These are phyloP conservation scores for Cephonodes hylas DNA, from an alignment of 2,888 invertebrate genomes.

Conservation along the genomic window DNA sequence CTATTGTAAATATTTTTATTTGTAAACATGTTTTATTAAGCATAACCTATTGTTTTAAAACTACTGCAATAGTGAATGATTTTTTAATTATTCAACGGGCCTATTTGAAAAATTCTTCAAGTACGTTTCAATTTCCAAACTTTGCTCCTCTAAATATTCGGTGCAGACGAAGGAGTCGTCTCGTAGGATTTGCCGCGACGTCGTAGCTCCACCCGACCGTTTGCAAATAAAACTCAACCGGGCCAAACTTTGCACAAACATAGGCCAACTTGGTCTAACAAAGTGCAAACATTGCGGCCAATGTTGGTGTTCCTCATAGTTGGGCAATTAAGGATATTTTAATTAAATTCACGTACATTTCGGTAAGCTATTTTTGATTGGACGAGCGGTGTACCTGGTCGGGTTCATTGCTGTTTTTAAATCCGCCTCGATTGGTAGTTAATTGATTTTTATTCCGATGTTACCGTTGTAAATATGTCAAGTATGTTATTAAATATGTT, in stretches of 20 bases:
- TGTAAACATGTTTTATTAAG: too few species aligned
- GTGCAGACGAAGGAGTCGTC: neutral
- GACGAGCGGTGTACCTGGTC: constrained; percentile 53
- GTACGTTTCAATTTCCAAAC: neutral
- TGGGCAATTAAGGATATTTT: constrained; percentile 63
- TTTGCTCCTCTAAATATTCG: neutral
- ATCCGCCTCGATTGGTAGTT: constrained; percentile 28
- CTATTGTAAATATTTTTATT: neutral
- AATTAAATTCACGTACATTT: constrained; percentile 73
- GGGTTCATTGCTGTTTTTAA: constrained; percentile 39
- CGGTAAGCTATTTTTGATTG: constrained; percentile 68
- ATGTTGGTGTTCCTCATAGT: constrained; percentile 28
- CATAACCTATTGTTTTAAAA: too few species aligned
- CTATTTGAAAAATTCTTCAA: neutral
- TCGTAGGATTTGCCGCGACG: neutral
- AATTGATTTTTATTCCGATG: constrained; percentile 37
- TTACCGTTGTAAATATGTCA: too few species aligned
- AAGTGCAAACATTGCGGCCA: constrained; percentile 26
- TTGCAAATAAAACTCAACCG: constrained; percentile 20
- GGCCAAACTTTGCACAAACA: constrained; percentile 48
- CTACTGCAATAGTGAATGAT: neutral
- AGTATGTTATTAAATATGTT: too few species aligned
- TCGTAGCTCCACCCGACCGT: neutral
- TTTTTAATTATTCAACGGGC: neutral
- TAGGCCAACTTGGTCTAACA: constrained; percentile 67